phyloP scores from a whole-genome alignment of 2,888 invertebrate genomes.

The Macaria liturata region DNA sequence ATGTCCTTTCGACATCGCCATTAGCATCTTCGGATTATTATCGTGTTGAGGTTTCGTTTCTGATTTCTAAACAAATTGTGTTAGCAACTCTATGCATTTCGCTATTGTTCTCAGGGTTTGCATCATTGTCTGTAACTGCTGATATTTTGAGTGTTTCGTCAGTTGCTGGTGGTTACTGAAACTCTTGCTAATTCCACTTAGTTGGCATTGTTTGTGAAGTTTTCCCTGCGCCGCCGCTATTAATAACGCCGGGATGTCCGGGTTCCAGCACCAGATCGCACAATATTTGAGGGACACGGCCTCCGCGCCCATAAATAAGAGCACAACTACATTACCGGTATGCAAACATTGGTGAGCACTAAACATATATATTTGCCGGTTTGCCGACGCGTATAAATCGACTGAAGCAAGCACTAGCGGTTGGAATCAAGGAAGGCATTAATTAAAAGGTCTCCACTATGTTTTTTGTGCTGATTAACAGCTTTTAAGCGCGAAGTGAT shows the following conservation, averaged over 20 bases:
- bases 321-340: slow-evolving; percentile 35
- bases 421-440: slow-evolving; percentile 60
- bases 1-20: slow-evolving; percentile 7
- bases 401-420: slow-evolving; percentile 45
- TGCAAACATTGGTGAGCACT: slow-evolving; percentile 32
- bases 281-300: slow-evolving; percentile 30
- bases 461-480: slow-evolving; percentile 48
- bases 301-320: slow-evolving; percentile 33
- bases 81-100: too few species aligned
- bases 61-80: not conserved
- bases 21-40: slow-evolving; percentile 1
- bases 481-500: slow-evolving; percentile 37
- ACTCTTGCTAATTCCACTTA: not conserved
- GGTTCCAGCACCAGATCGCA: slow-evolving; percentile 30
- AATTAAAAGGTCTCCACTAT: slow-evolving; percentile 48
- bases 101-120: too few species aligned
- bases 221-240: not conserved
- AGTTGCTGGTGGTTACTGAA: not conserved
- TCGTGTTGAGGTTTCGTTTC: not conserved
- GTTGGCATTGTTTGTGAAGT: too few species aligned
- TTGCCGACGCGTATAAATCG: slow-evolving; percentile 48
- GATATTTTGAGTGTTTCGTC: too few species aligned
- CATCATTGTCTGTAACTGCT: too few species aligned
- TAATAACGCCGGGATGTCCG: slow-evolving; percentile 16
- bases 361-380: slow-evolving; percentile 39